Conservation (phyloP, 2,888 invertebrate species). For the Torymus tubicola region DNA sequence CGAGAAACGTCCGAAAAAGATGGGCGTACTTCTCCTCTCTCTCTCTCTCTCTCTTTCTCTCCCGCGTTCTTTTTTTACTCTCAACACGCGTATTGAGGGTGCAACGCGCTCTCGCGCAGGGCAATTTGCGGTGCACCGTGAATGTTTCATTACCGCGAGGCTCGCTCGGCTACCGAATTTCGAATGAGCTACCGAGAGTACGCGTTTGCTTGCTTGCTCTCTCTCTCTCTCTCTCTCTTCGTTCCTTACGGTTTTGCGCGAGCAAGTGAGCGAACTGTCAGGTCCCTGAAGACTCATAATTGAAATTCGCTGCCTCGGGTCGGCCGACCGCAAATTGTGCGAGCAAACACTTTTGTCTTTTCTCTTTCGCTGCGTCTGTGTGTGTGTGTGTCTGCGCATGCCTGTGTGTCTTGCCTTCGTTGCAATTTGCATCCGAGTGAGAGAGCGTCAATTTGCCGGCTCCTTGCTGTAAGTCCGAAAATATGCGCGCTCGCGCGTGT, state of each 20-base stretch:
- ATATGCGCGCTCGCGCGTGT: constrained; percentile 8
- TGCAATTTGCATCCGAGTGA: constrained; percentile 48
- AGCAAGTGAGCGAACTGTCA: constrained; percentile 44
- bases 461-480: too few relatives aligned
- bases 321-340: constrained; percentile 73
- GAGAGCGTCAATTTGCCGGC: constrained; percentile 44
- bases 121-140: constrained; percentile 75
- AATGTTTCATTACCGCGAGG: constrained; percentile 76
- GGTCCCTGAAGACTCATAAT: constrained; percentile 71
- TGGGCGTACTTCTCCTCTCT: constrained; percentile 16
- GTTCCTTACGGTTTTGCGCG: too few relatives aligned
- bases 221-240: constrained; percentile 1
- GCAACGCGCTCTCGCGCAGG: constrained; percentile 62
- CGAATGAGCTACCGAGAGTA: constrained; percentile 71
- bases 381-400: too few relatives aligned
- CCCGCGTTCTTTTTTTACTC: constrained; percentile 5
- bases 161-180: constrained; percentile 76
- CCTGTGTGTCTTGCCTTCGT: neutral
- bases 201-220: constrained; percentile 49
- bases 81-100: constrained; percentile 15
- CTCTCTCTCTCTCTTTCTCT: constrained; percentile 1
- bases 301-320: constrained; percentile 74
- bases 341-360: constrained; percentile 74
- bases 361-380: constrained; percentile 8
- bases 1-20: constrained; percentile 24